Conservation (phyloP, 2,797 vertebrate species). For the Cynopterus sphinx region DNA sequence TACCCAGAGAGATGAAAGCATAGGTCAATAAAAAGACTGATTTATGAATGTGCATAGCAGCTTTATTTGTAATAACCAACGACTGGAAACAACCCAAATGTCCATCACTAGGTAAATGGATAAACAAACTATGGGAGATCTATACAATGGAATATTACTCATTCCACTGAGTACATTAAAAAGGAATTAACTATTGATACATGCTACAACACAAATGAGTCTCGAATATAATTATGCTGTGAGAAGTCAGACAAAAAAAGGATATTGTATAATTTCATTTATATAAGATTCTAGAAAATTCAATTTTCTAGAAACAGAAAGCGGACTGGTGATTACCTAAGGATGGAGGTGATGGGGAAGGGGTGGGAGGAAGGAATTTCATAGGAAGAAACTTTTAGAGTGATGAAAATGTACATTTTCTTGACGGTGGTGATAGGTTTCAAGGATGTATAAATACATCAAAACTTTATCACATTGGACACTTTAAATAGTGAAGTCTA, state of each 20-base stretch:
- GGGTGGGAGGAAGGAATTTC: not conserved
- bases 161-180: not conserved
- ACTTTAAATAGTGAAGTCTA: not conserved
- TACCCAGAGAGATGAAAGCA: conserved; percentile 15
- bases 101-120: not conserved
- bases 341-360: not conserved
- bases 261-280: not conserved
- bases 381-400: not conserved
- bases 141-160: not conserved
- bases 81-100: conserved; percentile 1
- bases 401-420: not conserved
- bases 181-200: not conserved
- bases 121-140: not conserved
- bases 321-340: not conserved
- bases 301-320: not conserved
- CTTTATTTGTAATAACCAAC: conserved; percentile 6
- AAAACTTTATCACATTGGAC: not conserved
- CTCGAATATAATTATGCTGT: not conserved
- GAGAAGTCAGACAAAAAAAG: not conserved
- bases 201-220: not conserved
- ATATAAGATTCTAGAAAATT: not conserved
- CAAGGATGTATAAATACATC: not conserved
- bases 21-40: not conserved
- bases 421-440: not conserved
- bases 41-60: not conserved